Evolutionary conservation across 2,113 vertebrate species (phyloP).

Genomic region (Cheirogaleus medius): DNA sequence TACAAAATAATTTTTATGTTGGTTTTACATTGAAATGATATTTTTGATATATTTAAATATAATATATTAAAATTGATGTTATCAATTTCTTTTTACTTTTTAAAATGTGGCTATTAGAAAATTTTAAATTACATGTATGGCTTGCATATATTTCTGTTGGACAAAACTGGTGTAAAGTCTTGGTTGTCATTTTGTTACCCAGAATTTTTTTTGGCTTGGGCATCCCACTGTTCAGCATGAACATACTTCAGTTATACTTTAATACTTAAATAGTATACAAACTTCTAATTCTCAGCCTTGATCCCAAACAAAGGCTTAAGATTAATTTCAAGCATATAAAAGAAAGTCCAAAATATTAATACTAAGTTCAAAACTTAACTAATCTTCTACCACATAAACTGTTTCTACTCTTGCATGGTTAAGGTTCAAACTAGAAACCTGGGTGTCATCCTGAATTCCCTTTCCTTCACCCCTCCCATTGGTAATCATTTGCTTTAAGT

Average conservation of each 20-base stretch:
- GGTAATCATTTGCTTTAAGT: background rate
- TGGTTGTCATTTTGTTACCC: background rate
- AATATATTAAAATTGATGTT: background rate
- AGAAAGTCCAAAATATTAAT: background rate
- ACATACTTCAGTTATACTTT: slow-evolving; percentile 7
- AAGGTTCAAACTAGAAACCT: background rate
- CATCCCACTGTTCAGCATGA: background rate
- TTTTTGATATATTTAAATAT: slow-evolving; percentile 16
- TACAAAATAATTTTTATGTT: slow-evolving; percentile 7
- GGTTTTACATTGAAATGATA: background rate
- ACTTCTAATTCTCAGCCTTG: background rate
- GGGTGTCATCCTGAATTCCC: background rate
- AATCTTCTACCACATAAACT: background rate
- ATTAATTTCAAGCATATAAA: background rate
- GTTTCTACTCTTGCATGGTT: background rate
- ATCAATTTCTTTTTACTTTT: background rate
- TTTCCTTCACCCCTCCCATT: background rate
- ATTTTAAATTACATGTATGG: background rate
- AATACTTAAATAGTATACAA: background rate
- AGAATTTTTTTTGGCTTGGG: background rate
- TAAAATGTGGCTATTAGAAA: background rate
- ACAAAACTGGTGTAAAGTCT: background rate
- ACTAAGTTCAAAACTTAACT: slow-evolving; percentile 35
- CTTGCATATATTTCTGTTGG: background rate
- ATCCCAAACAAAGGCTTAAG: background rate